These are phyloP conservation scores for Cosmorhoe ocellata DNA, from an alignment of 2,888 invertebrate genomes.

Conservation along the genomic window DNA sequence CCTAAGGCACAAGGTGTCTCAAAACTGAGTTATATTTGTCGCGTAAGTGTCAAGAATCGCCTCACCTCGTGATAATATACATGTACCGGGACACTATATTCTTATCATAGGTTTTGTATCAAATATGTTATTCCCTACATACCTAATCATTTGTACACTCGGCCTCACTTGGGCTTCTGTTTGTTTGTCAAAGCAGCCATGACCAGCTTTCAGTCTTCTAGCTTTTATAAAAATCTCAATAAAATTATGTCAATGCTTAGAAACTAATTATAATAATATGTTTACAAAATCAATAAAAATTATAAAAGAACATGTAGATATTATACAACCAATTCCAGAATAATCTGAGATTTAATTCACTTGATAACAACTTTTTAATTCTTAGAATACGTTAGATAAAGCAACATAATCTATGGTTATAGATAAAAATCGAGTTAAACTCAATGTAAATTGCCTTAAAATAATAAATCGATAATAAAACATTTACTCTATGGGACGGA, in stretches of 20 bases:
- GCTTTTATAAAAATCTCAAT: slow-evolving; percentile 54
- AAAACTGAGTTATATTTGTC: too few species aligned
- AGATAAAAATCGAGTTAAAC: slow-evolving; percentile 12
- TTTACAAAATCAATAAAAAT: neutral
- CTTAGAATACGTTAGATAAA: neutral
- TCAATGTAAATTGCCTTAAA: slow-evolving; percentile 10
- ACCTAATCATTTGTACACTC: slow-evolving; percentile 20
- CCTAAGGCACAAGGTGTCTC: too few species aligned
- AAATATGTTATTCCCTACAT: neutral
- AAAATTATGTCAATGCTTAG: slow-evolving; percentile 48
- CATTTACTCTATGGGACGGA: slow-evolving; percentile 36
- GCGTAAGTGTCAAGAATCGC: too few species aligned
- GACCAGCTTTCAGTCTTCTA: slow-evolving; percentile 65
- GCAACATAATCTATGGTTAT: neutral
- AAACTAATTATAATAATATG: slow-evolving; percentile 20
- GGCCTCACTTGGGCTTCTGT: slow-evolving; percentile 21
- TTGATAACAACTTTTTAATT: neutral
- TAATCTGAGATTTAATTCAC: neutral
- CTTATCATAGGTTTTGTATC: too few species aligned
- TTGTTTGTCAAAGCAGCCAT: slow-evolving; percentile 36
- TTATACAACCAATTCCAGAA: neutral
- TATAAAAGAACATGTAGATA: too few species aligned
- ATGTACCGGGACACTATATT: too few species aligned
- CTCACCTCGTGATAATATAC: too few species aligned
- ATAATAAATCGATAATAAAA: slow-evolving; percentile 11